Evolutionary conservation across 92 coral and sea anemone genomes (phyloP), one percentile per base, ranked within the genome.

Genomic region (Umimayanthus chanpuru): DNA sequence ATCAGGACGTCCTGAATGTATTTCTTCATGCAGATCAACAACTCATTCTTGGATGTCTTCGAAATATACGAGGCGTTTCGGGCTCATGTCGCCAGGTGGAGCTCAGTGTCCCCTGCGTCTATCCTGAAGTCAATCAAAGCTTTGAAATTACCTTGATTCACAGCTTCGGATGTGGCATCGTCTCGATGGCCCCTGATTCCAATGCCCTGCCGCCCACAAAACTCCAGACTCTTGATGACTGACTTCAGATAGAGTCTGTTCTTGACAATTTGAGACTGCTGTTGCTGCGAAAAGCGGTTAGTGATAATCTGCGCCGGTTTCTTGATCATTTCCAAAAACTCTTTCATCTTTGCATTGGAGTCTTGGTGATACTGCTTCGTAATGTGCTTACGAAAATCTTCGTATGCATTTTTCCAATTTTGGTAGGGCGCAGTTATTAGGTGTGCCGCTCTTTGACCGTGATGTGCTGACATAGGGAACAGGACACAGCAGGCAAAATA

Each of bases 401-500:
- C 41, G 1, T 70, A 56, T 41, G 73, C 93, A 90, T 90, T 75
- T 71, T 90, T 90, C 90, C 90, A 74, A 61, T 89, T 86, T 32
- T 72, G 73, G 83, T 86, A 86, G 73, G 74, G 82, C 9, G 72
- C 38, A 14, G 76, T 74, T 70, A 75, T 76, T 49, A 86, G 88
- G 74, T 73, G 1, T 65, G 71, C 71, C 71, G 89, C 92, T 40
- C 86, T 53, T 70, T 90, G 43, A 65, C 92, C 92, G 79, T 79
- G 89, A 74, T 79, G 50, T 44, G 50, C 50, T 44, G 50, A 44
- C 50, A 5, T 44, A 44, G 50, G 50, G 50, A 44, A 44, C 67
- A 90, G 86, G 76, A 80, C 88, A 91, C 93, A 87, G 88, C 93
- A 91, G 76, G 79, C 93, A 87, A 55, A 88, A 91, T 49, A 88